Evolutionary conservation across 2,113 vertebrate genomes (phyloP).

Genomic region (Strix uralensis): DNA sequence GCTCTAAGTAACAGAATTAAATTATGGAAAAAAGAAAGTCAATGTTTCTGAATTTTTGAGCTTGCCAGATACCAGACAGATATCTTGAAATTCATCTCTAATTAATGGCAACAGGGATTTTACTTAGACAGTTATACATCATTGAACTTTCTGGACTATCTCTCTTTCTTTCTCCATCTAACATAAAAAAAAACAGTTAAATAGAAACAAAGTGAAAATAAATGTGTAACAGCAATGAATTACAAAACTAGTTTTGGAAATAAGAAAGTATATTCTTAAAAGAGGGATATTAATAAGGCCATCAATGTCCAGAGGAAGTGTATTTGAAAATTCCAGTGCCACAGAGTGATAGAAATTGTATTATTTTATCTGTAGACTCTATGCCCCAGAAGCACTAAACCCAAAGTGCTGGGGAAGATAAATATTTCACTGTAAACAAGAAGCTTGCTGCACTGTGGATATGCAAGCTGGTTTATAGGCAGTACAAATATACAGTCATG

Average conservation of each 20-base stretch:
- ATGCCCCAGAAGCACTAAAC: background rate
- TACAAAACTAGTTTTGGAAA: background rate
- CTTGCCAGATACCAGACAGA: background rate
- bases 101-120: background rate
- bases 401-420: background rate
- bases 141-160: background rate
- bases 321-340: background rate
- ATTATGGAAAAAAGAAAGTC: background rate
- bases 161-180: background rate
- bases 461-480: background rate
- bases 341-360: background rate
- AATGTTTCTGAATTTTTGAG: background rate
- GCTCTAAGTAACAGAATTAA: background rate
- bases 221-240: background rate
- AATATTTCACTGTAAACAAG: background rate
- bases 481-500: background rate
- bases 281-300: background rate
- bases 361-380: background rate
- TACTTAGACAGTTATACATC: background rate
- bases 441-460: background rate
- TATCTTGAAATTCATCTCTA: background rate
- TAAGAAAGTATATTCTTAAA: background rate
- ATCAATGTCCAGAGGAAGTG: background rate
- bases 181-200: background rate
- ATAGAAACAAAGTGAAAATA: background rate